A percentile compares a stretch with the other conserved stretches of the same genome.
Evolutionary conservation across 2,888 invertebrate species (phyloP).

Genomic region (Tillus elongatus): DNA sequence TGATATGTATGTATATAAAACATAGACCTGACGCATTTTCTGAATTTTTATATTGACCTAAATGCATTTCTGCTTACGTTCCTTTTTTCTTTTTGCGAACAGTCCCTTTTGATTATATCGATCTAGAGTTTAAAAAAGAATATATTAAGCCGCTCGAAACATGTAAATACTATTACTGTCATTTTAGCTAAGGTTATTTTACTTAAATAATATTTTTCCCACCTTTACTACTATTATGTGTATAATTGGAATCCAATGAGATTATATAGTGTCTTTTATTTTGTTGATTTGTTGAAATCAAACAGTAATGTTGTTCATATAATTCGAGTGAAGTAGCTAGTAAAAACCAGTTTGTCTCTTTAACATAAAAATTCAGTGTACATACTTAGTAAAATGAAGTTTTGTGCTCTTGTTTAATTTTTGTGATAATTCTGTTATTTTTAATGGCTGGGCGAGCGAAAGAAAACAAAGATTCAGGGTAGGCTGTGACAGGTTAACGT

Average conservation of each 20-base stretch:
- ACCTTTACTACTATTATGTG: background rate
- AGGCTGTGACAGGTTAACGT: too few species aligned
- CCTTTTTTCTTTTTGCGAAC: constrained; percentile 22
- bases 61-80: constrained; percentile 35
- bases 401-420: constrained; percentile 27
- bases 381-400: constrained; percentile 31
- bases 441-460: too few species aligned
- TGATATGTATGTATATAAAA: constrained; percentile 40
- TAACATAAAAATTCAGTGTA: constrained; percentile 31
- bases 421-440: constrained; percentile 25
- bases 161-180: constrained; percentile 23
- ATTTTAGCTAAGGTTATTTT: constrained; percentile 1
- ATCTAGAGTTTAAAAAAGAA: constrained; percentile 11
- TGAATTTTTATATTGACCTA: constrained; percentile 37
- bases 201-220: background rate
- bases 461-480: too few species aligned
- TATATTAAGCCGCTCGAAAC: constrained; percentile 21
- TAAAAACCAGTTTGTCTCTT: constrained; percentile 28
- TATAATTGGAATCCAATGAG: constrained; percentile 8
- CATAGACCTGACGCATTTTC: constrained; percentile 37
- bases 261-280: constrained; percentile 6
- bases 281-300: constrained; percentile 7
- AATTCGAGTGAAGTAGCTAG: constrained; percentile 28
- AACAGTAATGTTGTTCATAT: constrained; percentile 27
- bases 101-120: constrained; percentile 21